phyloP scores from a whole-genome alignment of 1,140 invertebrate species.

The Helicoverpa armigera region DNA sequence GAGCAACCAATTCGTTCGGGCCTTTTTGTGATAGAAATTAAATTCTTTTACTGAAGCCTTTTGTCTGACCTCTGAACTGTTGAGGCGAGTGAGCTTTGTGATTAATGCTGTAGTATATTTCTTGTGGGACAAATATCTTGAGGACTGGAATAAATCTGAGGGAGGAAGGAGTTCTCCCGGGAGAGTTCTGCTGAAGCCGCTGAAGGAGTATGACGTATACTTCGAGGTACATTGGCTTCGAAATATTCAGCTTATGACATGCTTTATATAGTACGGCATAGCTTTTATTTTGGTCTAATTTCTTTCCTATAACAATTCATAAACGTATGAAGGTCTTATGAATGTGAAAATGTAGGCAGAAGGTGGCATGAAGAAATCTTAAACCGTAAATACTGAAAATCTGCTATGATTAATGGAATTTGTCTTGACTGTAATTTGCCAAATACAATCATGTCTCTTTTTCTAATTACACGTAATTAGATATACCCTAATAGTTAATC shows the following conservation, averaged over 20 bases:
- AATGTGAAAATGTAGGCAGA: too few relatives aligned
- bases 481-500: too few relatives aligned
- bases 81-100: not conserved
- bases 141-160: not conserved
- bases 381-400: too few relatives aligned
- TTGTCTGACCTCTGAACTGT: constrained; percentile 7
- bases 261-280: not conserved
- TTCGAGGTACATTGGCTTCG: constrained; percentile 7
- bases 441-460: too few relatives aligned
- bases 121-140: not conserved
- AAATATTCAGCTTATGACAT: not conserved
- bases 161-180: not conserved
- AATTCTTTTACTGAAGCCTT: not conserved
- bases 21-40: not conserved
- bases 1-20: not conserved
- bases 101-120: constrained; percentile 9
- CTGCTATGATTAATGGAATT: too few relatives aligned
- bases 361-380: too few relatives aligned
- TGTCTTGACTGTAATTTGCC: too few relatives aligned
- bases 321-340: too few relatives aligned
- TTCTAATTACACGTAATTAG: too few relatives aligned
- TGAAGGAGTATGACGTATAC: not conserved
- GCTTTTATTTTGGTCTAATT: too few relatives aligned
- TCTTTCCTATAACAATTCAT: too few relatives aligned
- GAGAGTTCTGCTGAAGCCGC: not conserved